These are phyloP conservation scores for Toxonevra muliebris DNA, from an alignment of 2,888 invertebrate genomes.

Conservation along the genomic window DNA sequence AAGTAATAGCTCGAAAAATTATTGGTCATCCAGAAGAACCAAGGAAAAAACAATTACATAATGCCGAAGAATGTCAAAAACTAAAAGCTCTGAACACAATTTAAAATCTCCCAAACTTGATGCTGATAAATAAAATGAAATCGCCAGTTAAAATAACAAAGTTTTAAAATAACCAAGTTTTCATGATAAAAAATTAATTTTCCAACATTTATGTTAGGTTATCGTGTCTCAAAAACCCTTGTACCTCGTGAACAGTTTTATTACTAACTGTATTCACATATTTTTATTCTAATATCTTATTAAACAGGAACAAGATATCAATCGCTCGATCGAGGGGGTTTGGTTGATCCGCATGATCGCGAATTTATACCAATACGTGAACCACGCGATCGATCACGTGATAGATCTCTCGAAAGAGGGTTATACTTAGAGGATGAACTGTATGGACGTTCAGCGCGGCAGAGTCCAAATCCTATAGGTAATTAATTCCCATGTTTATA, in stretches of 20 bases:
- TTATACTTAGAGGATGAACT: constrained; percentile 77
- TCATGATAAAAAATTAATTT: neutral
- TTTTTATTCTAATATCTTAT: constrained; percentile 7
- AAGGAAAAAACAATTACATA: no score
- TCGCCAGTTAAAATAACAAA: no score
- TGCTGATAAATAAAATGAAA: no score
- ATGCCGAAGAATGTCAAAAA: no score
- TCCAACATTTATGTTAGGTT: no score
- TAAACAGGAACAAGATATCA: constrained; percentile 68
- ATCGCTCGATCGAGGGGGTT: constrained; percentile 75
- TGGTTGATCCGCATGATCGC: constrained; percentile 80
- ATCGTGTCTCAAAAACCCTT: no score
- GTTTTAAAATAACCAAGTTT: neutral
- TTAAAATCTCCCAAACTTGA: no score
- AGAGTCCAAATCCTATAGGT: constrained; percentile 74
- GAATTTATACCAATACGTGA: constrained; percentile 88
- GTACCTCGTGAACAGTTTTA: no score
- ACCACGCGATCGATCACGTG: constrained; percentile 74
- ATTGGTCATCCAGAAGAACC: no score
- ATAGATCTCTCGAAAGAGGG: constrained; percentile 74
- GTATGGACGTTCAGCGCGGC: constrained; percentile 74
- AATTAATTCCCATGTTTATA: constrained; percentile 20
- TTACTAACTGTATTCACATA: no score
- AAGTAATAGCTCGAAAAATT: no score
- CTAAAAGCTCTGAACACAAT: no score